Evolutionary conservation across 2,888 invertebrate genomes (phyloP).

Genomic region (Theretra japonica): DNA sequence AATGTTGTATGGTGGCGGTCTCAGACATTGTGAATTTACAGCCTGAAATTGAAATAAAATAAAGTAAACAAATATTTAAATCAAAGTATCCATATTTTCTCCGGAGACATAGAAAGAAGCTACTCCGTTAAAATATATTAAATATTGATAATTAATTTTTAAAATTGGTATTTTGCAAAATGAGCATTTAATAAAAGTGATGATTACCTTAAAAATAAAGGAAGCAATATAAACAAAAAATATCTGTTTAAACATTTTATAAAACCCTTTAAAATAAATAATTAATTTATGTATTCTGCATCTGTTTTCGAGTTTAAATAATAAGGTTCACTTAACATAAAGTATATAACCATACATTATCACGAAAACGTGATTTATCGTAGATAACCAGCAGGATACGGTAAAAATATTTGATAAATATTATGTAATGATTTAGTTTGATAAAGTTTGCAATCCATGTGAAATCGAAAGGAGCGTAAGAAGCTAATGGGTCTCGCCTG

Average conservation of each 20-base stretch:
- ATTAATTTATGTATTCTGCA: slow-evolving; percentile 7
- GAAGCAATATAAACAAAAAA: not conserved
- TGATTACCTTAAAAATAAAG: not conserved
- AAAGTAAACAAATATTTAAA: not conserved
- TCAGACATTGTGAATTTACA: slow-evolving; percentile 50
- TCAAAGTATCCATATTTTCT: too few relatives aligned
- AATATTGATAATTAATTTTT: too few relatives aligned
- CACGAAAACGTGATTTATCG: slow-evolving; percentile 12
- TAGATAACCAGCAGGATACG: not conserved
- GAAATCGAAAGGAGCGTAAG: not conserved
- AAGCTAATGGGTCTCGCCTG: not conserved
- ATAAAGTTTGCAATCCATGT: slow-evolving; percentile 2
- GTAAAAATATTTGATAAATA: not conserved
- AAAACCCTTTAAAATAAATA: not conserved
- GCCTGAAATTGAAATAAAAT: slow-evolving; percentile 45
- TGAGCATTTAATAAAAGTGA: too few relatives aligned
- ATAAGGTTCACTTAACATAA: not conserved
- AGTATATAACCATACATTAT: slow-evolving; percentile 18
- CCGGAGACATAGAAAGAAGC: too few relatives aligned
- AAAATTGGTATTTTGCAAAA: too few relatives aligned
- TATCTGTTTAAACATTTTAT: not conserved
- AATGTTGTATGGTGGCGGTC: slow-evolving; percentile 45
- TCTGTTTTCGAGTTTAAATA: not conserved
- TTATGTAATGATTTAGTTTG: not conserved
- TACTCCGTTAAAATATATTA: too few relatives aligned